Percentiles rank a stretch among this genome's conserved stretches.
These are phyloP conservation scores for Drosophila triauraria DNA, from an alignment of 1,140 invertebrate species.

Conservation along the genomic window DNA sequence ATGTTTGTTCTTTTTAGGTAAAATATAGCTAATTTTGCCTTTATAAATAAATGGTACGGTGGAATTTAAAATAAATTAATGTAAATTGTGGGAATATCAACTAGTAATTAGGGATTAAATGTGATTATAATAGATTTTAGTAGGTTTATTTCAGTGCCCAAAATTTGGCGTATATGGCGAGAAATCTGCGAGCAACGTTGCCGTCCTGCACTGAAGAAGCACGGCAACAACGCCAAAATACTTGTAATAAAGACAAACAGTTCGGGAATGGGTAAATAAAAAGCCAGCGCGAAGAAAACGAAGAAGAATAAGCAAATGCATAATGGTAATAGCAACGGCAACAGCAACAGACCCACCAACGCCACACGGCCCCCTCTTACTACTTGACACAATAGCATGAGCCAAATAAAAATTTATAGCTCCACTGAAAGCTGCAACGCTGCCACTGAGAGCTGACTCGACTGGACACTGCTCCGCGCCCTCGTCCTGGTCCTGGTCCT, in stretches of 20 bases:
- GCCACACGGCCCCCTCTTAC: slow-evolving; percentile 24
- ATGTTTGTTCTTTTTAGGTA: no score
- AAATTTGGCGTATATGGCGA: slow-evolving; percentile 59
- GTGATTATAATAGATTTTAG: not conserved
- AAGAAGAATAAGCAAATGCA: slow-evolving; percentile 50
- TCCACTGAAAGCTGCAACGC: slow-evolving; percentile 73
- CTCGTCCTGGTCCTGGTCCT: slow-evolving; percentile 14
- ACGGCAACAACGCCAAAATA: slow-evolving; percentile 42
- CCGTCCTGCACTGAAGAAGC: slow-evolving; percentile 51
- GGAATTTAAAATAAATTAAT: no score
- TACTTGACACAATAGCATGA: slow-evolving; percentile 78
- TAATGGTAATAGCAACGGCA: slow-evolving; percentile 70
- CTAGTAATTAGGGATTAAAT: no score
- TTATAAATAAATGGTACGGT: no score
- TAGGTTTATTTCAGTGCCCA: not conserved
- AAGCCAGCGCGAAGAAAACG: slow-evolving; percentile 16
- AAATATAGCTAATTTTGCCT: no score
- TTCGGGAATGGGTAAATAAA: slow-evolving; percentile 49
- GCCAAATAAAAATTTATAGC: slow-evolving; percentile 81
- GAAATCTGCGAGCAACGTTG: slow-evolving; percentile 22
- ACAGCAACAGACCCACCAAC: slow-evolving; percentile 28
- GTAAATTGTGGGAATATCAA: no score
- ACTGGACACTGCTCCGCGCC: slow-evolving; percentile 39
- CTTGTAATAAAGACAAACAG: slow-evolving; percentile 79
- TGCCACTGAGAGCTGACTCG: slow-evolving; percentile 43